phyloP scores from a whole-genome alignment of 2,797 vertebrate species.

The Sebastes oblongus region DNA sequence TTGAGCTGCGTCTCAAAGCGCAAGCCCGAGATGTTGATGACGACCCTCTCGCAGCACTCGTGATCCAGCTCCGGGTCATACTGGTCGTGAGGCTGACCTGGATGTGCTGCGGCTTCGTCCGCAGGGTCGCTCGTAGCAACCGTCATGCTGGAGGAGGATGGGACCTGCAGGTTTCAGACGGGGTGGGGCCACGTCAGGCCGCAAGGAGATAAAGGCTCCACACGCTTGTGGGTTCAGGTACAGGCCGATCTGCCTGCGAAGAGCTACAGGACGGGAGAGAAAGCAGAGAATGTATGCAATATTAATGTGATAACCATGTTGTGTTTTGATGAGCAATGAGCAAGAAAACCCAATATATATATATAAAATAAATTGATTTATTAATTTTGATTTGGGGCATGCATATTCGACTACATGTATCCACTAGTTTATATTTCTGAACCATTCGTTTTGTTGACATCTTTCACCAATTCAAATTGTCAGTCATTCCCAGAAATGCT shows the following conservation, averaged over 20 bases:
- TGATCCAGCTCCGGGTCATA: slow-evolving; percentile 85
- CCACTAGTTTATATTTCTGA: neutral
- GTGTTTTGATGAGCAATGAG: neutral
- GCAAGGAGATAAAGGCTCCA: slow-evolving; percentile 24
- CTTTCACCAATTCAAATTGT: neutral
- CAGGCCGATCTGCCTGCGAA: slow-evolving; percentile 33
- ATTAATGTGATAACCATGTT: neutral
- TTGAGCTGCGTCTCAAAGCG: slow-evolving; percentile 98
- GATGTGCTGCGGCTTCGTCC: slow-evolving; percentile 86
- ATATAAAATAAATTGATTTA: neutral
- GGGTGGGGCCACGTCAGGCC: slow-evolving; percentile 60
- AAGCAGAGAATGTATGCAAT: slow-evolving; percentile 23
- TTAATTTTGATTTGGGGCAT: neutral
- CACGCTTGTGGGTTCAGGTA: slow-evolving; percentile 23
- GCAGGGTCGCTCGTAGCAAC: slow-evolving; percentile 93
- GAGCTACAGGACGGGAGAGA: slow-evolving; percentile 36
- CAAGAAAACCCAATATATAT: neutral
- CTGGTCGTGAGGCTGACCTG: slow-evolving; percentile 83
- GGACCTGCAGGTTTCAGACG: slow-evolving; percentile 74
- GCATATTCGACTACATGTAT: neutral
- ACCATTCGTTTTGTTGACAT: neutral
- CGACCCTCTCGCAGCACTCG: slow-evolving; percentile 97
- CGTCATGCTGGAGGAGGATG: slow-evolving; percentile 88
- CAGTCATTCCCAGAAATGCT: slow-evolving; percentile 4
- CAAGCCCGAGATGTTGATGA: slow-evolving; percentile 98